Evolutionary conservation across 2,888 invertebrate genomes (phyloP).

Genomic region (Cataglyphis livida): DNA sequence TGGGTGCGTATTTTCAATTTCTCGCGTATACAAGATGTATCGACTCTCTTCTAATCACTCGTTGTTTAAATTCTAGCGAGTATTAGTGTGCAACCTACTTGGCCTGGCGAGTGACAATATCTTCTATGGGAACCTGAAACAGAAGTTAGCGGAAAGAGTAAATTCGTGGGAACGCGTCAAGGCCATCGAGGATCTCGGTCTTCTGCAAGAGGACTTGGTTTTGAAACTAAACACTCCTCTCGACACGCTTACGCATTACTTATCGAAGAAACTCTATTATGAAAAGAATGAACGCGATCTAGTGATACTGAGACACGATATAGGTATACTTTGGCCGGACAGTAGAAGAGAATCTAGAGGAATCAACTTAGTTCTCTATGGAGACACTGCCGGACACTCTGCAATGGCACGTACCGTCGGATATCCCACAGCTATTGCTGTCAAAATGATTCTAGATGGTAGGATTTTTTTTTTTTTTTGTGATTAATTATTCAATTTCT

Average conservation of each 20-base stretch:
- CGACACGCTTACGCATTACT: constrained; percentile 96
- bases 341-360: constrained; percentile 93
- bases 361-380: constrained; percentile 96
- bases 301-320: constrained; percentile 96
- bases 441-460: constrained; percentile 98
- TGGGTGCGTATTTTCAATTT: constrained; percentile 89
- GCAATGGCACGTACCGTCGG: constrained; percentile 99
- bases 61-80: constrained; percentile 87
- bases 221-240: constrained; percentile 95
- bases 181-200: constrained; percentile 94
- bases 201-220: constrained; percentile 93
- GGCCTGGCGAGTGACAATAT: constrained; percentile 94
- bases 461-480: background rate
- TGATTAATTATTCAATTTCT: background rate
- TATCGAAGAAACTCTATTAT: constrained; percentile 92
- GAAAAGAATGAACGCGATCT: constrained; percentile 95
- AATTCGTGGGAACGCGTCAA: constrained; percentile 90
- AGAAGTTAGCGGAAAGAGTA: constrained; percentile 93
- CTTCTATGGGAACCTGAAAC: constrained; percentile 96
- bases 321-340: constrained; percentile 97
- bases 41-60: background rate
- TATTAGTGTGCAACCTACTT: constrained; percentile 94
- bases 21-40: background rate
- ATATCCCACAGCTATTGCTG: constrained; percentile 97
- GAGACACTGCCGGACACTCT: constrained; percentile 93